Evolutionary conservation across 2,888 invertebrate species (phyloP).

Genomic region (Cheilosia variabilis): DNA sequence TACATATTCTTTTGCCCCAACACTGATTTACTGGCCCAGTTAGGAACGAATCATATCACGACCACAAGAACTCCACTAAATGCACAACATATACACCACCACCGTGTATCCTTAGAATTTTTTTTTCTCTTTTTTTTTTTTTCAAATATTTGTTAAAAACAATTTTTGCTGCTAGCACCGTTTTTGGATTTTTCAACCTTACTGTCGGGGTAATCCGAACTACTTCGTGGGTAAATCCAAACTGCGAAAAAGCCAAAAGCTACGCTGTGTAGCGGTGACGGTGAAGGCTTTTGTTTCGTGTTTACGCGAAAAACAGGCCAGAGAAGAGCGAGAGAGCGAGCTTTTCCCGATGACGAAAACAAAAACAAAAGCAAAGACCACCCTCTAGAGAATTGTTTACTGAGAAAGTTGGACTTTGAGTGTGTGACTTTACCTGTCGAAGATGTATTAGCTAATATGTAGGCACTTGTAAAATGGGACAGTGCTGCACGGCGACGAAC

Average conservation of each 20-base stretch:
- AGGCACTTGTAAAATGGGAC: no score
- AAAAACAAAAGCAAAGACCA: conserved; percentile 6
- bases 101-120: conserved; percentile 5
- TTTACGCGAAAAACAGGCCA: conserved; percentile 47
- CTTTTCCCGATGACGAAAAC: background rate
- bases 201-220: conserved; percentile 68
- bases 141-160: conserved; percentile 18
- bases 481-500: no score
- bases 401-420: conserved; percentile 13
- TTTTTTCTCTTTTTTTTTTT: conserved; percentile 38
- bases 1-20: conserved; percentile 56
- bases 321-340: conserved; percentile 43
- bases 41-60: conserved; percentile 54
- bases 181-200: conserved; percentile 38
- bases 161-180: conserved; percentile 30
- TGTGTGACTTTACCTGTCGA: no score
- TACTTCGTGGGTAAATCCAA: conserved; percentile 71
- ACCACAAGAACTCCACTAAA: conserved; percentile 28
- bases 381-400: conserved; percentile 20
- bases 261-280: conserved; percentile 44
- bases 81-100: conserved; percentile 29
- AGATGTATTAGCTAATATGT: no score
- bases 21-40: conserved; percentile 62
- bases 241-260: conserved; percentile 75
- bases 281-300: conserved; percentile 29